phyloP scores from a whole-genome alignment of 2,888 invertebrate species.

The Euspilapteryx auroguttella region DNA sequence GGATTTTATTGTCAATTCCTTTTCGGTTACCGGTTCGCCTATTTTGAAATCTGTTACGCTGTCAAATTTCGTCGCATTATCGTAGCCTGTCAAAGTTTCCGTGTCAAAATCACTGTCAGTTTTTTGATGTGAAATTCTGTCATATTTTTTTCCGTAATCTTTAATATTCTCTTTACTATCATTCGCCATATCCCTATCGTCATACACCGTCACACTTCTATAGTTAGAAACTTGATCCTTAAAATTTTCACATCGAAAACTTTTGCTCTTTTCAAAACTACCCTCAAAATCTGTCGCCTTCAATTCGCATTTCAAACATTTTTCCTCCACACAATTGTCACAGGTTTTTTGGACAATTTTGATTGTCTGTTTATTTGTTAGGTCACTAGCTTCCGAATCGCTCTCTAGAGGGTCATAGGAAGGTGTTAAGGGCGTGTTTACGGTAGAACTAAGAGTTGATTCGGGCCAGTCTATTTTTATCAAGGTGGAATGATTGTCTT shows the following conservation, averaged over 20 bases:
- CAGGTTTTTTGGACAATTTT: conserved; percentile 29
- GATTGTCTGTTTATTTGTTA: conserved; percentile 32
- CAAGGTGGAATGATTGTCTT: conserved; percentile 46
- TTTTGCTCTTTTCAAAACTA: too few relatives aligned
- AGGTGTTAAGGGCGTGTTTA: conserved; percentile 33
- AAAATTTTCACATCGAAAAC: too few relatives aligned
- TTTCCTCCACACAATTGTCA: conserved; percentile 28
- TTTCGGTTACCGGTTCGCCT: conserved; percentile 9
- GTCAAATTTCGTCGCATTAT: too few relatives aligned
- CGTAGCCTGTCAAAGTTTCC: too few relatives aligned
- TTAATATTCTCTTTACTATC: too few relatives aligned
- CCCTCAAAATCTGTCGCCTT: conserved; percentile 42
- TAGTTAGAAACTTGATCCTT: too few relatives aligned
- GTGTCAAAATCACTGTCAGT: too few relatives aligned
- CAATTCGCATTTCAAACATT: conserved; percentile 44
- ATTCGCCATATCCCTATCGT: too few relatives aligned
- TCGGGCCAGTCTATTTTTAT: conserved; percentile 50
- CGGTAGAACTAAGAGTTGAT: conserved; percentile 37
- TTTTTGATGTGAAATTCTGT: too few relatives aligned
- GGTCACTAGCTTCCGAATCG: conserved; percentile 40
- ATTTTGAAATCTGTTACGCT: conserved; percentile 7
- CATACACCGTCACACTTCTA: too few relatives aligned
- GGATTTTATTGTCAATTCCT: too few relatives aligned
- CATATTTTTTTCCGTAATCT: too few relatives aligned
- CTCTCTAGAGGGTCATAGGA: conserved; percentile 42